Percentiles rank a stretch among this genome's conserved stretches.
Conservation (phyloP, 2,797 vertebrate genomes). For the Alcedo atthis region DNA sequence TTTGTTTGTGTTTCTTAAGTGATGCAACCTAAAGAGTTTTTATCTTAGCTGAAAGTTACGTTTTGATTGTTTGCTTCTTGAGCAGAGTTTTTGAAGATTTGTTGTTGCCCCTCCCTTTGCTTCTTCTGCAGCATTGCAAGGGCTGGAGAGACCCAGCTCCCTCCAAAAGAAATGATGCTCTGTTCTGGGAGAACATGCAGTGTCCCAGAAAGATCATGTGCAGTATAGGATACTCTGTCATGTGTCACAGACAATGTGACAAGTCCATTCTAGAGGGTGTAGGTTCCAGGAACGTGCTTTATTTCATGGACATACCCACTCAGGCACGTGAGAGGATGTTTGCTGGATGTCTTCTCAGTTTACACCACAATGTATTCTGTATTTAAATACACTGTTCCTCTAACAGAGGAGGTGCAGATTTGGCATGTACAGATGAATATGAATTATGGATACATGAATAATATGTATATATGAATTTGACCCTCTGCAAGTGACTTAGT, state of each 20-base stretch:
- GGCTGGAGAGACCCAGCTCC: neutral
- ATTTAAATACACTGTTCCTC: neutral
- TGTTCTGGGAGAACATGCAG: neutral
- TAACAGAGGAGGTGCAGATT: neutral
- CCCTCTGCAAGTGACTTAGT: neutral
- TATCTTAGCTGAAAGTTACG: neutral
- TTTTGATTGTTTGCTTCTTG: neutral
- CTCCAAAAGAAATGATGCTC: neutral
- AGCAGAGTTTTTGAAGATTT: neutral
- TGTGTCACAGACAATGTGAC: neutral
- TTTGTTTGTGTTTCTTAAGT: slow-evolving; percentile 53
- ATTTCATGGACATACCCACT: neutral
- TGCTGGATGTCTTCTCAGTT: neutral
- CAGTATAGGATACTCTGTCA: neutral
- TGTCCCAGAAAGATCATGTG: neutral
- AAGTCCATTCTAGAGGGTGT: neutral
- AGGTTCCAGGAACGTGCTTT: neutral
- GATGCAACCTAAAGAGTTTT: slow-evolving; percentile 6
- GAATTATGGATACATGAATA: too few species aligned
- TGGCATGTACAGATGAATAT: neutral
- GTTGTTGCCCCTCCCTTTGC: neutral
- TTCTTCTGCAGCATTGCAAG: neutral
- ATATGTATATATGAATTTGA: neutral
- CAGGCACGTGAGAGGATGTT: neutral
- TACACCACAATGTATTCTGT: neutral